phyloP scores from a whole-genome alignment of 1,140 invertebrate genomes.

The Leptonema lineaticorne region DNA sequence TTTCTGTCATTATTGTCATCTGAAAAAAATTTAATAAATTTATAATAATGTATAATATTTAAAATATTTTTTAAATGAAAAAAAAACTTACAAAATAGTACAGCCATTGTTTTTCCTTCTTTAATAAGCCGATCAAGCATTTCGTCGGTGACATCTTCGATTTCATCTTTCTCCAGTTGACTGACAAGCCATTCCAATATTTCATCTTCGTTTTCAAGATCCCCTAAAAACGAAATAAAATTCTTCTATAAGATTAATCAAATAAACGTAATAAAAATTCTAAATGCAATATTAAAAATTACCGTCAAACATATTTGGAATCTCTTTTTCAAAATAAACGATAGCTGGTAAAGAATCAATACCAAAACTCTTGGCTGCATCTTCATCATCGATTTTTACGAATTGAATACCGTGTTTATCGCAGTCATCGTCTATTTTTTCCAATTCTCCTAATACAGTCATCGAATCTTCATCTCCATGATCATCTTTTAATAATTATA shows the following conservation, averaged over 20 bases:
- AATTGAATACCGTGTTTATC: conserved; percentile 91
- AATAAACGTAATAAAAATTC: conserved; percentile 20
- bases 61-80: conserved; percentile 28
- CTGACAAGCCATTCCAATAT: conserved; percentile 85
- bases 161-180: conserved; percentile 88
- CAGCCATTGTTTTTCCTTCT: conserved; percentile 85
- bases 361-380: conserved; percentile 80
- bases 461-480: conserved; percentile 82
- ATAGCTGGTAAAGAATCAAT: conserved; percentile 83
- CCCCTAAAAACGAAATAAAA: conserved; percentile 58
- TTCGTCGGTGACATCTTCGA: conserved; percentile 92
- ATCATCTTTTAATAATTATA: conserved; percentile 62
- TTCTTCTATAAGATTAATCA: background rate
- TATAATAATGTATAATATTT: conserved; percentile 4
- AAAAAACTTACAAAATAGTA: conserved; percentile 81
- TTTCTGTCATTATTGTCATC: conserved; percentile 90
- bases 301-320: conserved; percentile 91
- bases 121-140: conserved; percentile 89
- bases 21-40: conserved; percentile 49
- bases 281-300: conserved; percentile 36
- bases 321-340: conserved; percentile 91
- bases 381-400: conserved; percentile 87
- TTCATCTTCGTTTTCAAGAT: conserved; percentile 88
- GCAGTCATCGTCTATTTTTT: conserved; percentile 92
- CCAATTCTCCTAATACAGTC: conserved; percentile 79